These are phyloP conservation scores for Cyrtonyx montezumae DNA, from an alignment of 2,113 vertebrate species.

Conservation along the genomic window DNA sequence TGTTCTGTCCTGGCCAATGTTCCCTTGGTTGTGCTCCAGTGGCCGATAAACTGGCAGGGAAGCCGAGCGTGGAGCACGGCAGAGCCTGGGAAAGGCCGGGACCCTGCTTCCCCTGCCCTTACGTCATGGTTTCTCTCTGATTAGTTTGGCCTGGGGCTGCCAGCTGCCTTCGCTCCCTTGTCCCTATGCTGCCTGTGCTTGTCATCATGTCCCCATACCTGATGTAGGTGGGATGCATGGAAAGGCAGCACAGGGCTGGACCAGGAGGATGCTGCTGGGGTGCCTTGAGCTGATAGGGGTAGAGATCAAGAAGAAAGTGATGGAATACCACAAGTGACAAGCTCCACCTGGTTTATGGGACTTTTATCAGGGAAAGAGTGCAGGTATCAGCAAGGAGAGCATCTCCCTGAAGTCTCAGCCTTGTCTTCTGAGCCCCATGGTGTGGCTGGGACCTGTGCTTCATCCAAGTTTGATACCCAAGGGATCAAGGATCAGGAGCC, in stretches of 20 bases:
- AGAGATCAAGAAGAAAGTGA: background rate
- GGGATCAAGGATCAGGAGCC: background rate
- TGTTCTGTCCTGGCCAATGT: constrained; percentile 60
- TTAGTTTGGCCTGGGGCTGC: background rate
- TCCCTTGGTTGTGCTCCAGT: constrained; percentile 59
- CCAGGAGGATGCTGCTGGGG: background rate
- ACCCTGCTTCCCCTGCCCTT: background rate
- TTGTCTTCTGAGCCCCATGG: background rate
- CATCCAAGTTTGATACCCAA: background rate
- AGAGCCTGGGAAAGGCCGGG: constrained; percentile 74
- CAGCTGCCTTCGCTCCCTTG: background rate
- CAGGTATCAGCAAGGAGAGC: background rate
- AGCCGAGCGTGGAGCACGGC: constrained; percentile 11
- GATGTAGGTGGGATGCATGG: background rate
- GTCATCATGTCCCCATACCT: background rate
- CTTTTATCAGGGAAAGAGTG: background rate
- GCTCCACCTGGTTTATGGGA: background rate
- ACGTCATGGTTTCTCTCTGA: background rate
- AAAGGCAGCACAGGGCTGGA: background rate
- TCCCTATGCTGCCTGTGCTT: background rate
- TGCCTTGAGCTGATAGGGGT: background rate
- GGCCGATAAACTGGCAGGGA: constrained; percentile 61
- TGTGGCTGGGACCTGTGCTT: accelerated
- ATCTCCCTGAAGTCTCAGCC: background rate
- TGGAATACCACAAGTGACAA: background rate